Percentiles rank a stretch among this genome's conserved stretches.
phyloP scores from a whole-genome alignment of 2,888 invertebrate species.

The Salticus scenicus region DNA sequence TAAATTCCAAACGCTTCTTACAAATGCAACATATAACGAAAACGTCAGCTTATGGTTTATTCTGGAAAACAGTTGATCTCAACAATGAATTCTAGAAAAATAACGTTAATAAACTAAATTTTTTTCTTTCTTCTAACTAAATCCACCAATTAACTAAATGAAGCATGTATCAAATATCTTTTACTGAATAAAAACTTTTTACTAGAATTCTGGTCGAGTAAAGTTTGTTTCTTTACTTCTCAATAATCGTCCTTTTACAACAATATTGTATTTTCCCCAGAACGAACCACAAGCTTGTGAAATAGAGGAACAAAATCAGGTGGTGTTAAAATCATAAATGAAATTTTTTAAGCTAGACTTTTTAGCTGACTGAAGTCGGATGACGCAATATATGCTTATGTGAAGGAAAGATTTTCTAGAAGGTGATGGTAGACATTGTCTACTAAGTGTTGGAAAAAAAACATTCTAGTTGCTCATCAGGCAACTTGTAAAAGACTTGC shows the following conservation, averaged over 20 bases:
- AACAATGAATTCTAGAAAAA: too few relatives aligned
- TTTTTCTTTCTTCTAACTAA: too few relatives aligned
- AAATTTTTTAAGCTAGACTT: too few relatives aligned
- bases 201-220: too few relatives aligned
- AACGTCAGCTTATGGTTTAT: not conserved
- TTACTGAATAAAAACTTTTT: too few relatives aligned
- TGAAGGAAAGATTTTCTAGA: not conserved
- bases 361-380: not conserved
- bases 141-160: too few relatives aligned
- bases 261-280: too few relatives aligned
- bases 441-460: slow-evolving; percentile 67
- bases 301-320: not conserved
- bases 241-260: too few relatives aligned
- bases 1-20: not conserved
- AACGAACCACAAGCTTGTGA: not conserved
- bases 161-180: too few relatives aligned
- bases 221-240: too few relatives aligned
- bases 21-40: not conserved
- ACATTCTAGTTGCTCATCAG: slow-evolving; percentile 70
- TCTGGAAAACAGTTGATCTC: not conserved
- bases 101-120: too few relatives aligned
- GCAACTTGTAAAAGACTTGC: slow-evolving; percentile 72
- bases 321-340: not conserved
- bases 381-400: not conserved
- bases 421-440: not conserved